These are phyloP conservation scores for Uria aalge DNA, from an alignment of 2,113 vertebrate species.

Conservation along the genomic window DNA sequence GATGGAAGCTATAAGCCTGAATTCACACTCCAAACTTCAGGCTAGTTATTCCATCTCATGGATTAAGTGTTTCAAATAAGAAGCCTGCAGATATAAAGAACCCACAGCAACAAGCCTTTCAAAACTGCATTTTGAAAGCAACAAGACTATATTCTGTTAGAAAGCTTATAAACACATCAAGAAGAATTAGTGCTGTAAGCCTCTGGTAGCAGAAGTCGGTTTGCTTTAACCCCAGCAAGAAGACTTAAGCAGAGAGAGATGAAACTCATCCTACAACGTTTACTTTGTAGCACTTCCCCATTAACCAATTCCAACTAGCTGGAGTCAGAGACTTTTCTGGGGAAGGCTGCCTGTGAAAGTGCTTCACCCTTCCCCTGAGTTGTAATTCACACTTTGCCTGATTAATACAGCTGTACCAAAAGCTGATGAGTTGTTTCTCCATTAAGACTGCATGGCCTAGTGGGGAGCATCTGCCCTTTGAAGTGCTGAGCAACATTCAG, in stretches of 20 bases:
- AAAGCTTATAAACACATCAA: not conserved
- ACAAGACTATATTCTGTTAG: not conserved
- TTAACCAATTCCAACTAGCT: not conserved
- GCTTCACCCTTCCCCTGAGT: not conserved
- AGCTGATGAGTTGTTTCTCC: not conserved
- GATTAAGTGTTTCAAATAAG: not conserved
- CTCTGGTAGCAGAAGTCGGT: not conserved
- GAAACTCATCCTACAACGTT: not conserved
- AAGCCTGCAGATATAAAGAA: not conserved
- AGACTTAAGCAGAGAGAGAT: not conserved
- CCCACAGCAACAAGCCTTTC: not conserved
- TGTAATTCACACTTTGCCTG: not conserved
- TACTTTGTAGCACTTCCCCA: not conserved
- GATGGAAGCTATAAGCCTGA: not conserved
- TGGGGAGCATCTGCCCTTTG: not conserved
- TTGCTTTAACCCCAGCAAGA: not conserved
- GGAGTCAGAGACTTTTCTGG: not conserved
- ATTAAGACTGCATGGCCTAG: not conserved
- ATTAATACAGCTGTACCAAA: not conserved
- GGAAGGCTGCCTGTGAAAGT: not conserved
- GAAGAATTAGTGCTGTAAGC: not conserved
- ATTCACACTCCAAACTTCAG: not conserved
- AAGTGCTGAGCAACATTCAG: not conserved
- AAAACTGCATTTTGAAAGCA: not conserved
- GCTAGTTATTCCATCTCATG: not conserved